These are phyloP conservation scores for Enoplosus armatus DNA, from an alignment of 2,797 vertebrate genomes.

Conservation along the genomic window DNA sequence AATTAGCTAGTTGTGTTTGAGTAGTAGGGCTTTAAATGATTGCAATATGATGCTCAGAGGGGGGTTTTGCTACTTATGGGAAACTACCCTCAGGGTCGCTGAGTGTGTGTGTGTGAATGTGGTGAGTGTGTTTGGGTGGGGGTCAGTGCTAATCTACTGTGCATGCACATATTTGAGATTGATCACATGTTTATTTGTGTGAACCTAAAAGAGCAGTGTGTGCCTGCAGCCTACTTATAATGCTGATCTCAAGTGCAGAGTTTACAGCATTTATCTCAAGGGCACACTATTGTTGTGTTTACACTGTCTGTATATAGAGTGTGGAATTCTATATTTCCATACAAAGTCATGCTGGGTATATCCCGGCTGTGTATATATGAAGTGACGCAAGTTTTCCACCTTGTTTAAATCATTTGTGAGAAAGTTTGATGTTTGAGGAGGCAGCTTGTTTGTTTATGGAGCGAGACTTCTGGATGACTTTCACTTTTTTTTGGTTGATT, in stretches of 20 bases:
- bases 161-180: constrained; percentile 52
- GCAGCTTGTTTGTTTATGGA: constrained; percentile 11
- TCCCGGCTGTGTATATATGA: constrained; percentile 17
- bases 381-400: constrained; percentile 37
- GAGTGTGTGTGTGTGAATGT: constrained; percentile 14
- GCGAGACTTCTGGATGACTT: not conserved
- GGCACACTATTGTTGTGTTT: constrained; percentile 44
- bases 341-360: constrained; percentile 26
- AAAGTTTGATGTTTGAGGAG: constrained; percentile 8
- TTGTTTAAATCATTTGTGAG: constrained; percentile 30
- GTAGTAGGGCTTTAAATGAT: constrained; percentile 71
- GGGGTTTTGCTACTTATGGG: constrained; percentile 60
- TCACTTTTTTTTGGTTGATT: constrained; percentile 25
- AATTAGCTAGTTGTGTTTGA: constrained; percentile 77
- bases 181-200: constrained; percentile 60
- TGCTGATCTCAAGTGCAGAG: constrained; percentile 37
- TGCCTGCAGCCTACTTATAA: constrained; percentile 25
- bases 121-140: constrained; percentile 28
- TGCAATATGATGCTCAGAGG: constrained; percentile 68
- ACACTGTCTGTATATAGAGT: constrained; percentile 15
- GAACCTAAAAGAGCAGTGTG: constrained; percentile 34
- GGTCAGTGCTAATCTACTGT: constrained; percentile 50
- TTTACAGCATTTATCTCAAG: constrained; percentile 31
- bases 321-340: constrained; percentile 26
- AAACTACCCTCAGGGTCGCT: constrained; percentile 45